Base-by-base conservation (phyloP, 2,888 invertebrate species). In the Tenthredo scrophulariae region DNA sequence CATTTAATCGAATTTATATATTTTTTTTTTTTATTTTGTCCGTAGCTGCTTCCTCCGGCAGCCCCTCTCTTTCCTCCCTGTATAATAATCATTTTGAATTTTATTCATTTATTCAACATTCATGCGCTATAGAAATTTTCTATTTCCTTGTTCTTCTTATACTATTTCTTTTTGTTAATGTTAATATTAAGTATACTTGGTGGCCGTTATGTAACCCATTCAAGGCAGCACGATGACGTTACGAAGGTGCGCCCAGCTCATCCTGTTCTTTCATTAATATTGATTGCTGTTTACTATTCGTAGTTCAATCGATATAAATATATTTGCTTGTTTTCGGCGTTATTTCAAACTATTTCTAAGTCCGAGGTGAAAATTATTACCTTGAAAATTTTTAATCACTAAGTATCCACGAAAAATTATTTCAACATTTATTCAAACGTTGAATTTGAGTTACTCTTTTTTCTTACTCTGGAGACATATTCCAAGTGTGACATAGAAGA, bases 231-330 rank as follows among this genome's bases (percentile, higher is more conserved):
- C 86, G 87, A 88, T 91, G 91, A 91, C 91, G 91, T 88, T 90
- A 91, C 85, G 84, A 89, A 91, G 91, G 91, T 89, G 91, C 86
- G 91, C 88, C 91, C 33, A 85, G 88, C 88, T 90, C 91, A 89
- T 91, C 90, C 91, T 90, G 90, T 87, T 89, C 89, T 89, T 89
- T 90, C 89, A 89, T 90, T 89, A 89, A 89, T 89, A 84, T 86
- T 85, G 86, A 89, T 87, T 50, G 75, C 84, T 29, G 74, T 58
- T 70, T 79, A 85, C 83, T 67, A 70, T 80, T 22, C 65, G 10
- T 18, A 33, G 33, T 40, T 54, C 37, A 37, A 54, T 40, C 80
- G 22, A 80, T 43, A 46, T 70, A 70, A 7, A 37, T 37, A 33
- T 33, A 33, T 37, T 18, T 33, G 10, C 54, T 54, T 33, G 70